Evolutionary conservation across 37 sponge, comb jelly and placozoan species (phyloP).

Genomic region (Hormiphora californensis): DNA sequence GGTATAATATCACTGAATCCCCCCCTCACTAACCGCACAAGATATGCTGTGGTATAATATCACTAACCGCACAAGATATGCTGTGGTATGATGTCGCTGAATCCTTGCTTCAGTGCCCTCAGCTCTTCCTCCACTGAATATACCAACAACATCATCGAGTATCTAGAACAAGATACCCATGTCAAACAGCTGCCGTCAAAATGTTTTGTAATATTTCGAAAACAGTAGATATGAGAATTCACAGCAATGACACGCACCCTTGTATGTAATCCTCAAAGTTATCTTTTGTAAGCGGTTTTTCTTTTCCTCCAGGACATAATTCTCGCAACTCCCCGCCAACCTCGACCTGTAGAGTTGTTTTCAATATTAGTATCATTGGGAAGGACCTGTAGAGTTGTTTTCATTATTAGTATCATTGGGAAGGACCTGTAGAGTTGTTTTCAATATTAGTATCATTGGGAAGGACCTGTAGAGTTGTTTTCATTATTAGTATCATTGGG

Average conservation of each 20-base stretch:
- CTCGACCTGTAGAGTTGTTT: background rate
- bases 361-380: too few relatives aligned
- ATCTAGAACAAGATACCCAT: too few relatives aligned
- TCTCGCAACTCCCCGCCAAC: background rate
- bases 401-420: too few relatives aligned
- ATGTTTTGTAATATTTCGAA: background rate
- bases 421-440: too few relatives aligned
- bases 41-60: too few relatives aligned
- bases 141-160: slow-evolving; percentile 63
- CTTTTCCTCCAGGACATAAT: slow-evolving; percentile 15
- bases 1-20: too few relatives aligned
- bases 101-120: slow-evolving; percentile 71
- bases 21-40: too few relatives aligned
- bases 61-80: slow-evolving; percentile 64
- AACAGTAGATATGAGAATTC: background rate
- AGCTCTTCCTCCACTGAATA: slow-evolving; percentile 75
- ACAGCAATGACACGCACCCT: background rate
- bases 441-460: too few relatives aligned
- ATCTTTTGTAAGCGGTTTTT: slow-evolving; percentile 11
- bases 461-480: too few relatives aligned
- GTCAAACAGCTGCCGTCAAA: too few relatives aligned
- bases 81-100: slow-evolving; percentile 68
- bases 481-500: too few relatives aligned
- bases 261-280: slow-evolving; percentile 44
- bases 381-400: too few relatives aligned